Evolutionary conservation across 2,888 invertebrate genomes (phyloP).

Genomic region (Octodonta nipae): DNA sequence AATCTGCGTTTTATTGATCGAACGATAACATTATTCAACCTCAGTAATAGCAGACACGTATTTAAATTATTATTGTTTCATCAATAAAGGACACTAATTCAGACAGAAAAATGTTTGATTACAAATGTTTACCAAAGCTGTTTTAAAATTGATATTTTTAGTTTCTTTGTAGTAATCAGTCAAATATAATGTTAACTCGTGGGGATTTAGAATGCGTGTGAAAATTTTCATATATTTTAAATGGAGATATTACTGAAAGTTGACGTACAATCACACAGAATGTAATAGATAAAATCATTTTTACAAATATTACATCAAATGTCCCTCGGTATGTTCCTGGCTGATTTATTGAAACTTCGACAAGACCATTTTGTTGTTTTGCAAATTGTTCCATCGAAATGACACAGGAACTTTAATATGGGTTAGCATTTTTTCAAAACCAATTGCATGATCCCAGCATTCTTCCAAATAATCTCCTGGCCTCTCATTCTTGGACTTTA

Average conservation of each 20-base stretch:
- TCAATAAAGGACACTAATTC: slow-evolving; percentile 10
- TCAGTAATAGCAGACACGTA: slow-evolving; percentile 11
- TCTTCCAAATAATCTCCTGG: slow-evolving; percentile 22
- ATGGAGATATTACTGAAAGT: slow-evolving; percentile 16
- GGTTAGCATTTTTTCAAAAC: slow-evolving; percentile 13
- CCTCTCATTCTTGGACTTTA: slow-evolving; percentile 20
- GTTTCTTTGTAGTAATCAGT: slow-evolving; percentile 9
- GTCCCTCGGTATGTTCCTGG: slow-evolving; percentile 6
- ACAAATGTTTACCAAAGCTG: slow-evolving; percentile 13
- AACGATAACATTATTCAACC: slow-evolving; percentile 5
- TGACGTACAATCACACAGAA: slow-evolving; percentile 15
- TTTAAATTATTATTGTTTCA: slow-evolving; percentile 8
- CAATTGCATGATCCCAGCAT: slow-evolving; percentile 15
- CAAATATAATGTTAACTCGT: slow-evolving; percentile 18
- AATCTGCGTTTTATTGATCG: slow-evolving; percentile 6
- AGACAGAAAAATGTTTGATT: slow-evolving; percentile 6
- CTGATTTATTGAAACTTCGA: slow-evolving; percentile 12
- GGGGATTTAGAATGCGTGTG: slow-evolving; percentile 11
- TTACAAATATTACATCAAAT: slow-evolving; percentile 15
- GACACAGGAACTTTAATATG: slow-evolving; percentile 19
- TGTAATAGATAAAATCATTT: slow-evolving; percentile 21
- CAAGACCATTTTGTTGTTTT: slow-evolving; percentile 22
- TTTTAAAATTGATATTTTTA: slow-evolving; percentile 13
- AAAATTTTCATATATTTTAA: slow-evolving; percentile 12
- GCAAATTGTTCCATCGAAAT: slow-evolving; percentile 18